Evolutionary conservation across 2,888 invertebrate genomes (phyloP).

Genomic region (Chalcis sispes): DNA sequence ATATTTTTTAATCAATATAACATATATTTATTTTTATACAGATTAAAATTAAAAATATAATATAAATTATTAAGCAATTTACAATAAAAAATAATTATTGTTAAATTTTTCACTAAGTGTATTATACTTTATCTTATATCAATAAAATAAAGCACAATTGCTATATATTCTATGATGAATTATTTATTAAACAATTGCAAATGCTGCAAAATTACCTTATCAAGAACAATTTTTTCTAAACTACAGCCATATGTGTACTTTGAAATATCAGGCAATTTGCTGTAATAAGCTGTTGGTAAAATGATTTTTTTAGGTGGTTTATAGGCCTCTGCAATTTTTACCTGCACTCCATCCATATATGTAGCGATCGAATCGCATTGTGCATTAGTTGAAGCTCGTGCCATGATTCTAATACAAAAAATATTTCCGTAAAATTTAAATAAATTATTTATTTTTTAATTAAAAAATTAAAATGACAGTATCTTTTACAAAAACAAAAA

Average conservation of each 20-base stretch:
- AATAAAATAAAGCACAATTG: neutral
- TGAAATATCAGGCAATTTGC: conserved; percentile 78
- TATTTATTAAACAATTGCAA: neutral
- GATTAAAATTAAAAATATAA: neutral
- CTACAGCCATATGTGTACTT: conserved; percentile 83
- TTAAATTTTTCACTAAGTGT: neutral
- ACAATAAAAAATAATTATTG: neutral
- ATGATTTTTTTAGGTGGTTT: conserved; percentile 86
- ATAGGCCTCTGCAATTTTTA: conserved; percentile 92
- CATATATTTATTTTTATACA: too few species aligned
- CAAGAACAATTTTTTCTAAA: conserved; percentile 84
- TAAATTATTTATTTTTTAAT: neutral
- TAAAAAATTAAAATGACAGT: neutral
- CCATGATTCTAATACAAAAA: conserved; percentile 61
- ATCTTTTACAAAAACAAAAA: neutral
- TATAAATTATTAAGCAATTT: neutral
- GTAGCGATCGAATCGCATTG: conserved; percentile 75
- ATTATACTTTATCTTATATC: neutral
- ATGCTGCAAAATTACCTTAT: conserved; percentile 75
- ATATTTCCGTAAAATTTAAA: neutral
- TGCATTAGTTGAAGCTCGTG: conserved; percentile 66
- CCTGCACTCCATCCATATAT: conserved; percentile 90
- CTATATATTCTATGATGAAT: neutral
- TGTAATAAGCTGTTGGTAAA: conserved; percentile 79
- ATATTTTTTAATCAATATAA: too few species aligned